Conservation (phyloP, 2,888 invertebrate species). For the Pollenia griseotomentosa region DNA sequence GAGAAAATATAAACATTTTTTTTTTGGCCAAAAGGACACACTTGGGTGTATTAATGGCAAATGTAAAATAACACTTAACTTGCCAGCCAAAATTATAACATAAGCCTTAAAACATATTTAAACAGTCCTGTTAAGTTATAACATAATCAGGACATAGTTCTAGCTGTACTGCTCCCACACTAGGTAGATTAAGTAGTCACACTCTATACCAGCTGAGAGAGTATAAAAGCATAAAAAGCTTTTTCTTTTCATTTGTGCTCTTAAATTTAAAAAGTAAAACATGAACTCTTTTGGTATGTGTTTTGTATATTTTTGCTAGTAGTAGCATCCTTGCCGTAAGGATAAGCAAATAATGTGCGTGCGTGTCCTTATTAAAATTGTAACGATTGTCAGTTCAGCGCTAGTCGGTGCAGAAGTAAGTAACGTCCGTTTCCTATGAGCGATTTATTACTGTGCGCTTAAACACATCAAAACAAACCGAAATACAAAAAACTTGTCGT, state of each 20-base stretch:
- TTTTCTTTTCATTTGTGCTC: conserved; percentile 41
- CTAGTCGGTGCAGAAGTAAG: conserved; percentile 76
- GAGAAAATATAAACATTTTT: conserved; percentile 30
- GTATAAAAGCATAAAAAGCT: conserved; percentile 40
- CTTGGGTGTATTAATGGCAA: conserved; percentile 56
- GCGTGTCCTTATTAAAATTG: conserved; percentile 72
- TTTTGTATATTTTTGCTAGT: neutral
- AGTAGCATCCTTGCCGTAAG: conserved; percentile 69
- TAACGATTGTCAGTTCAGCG: conserved; percentile 76
- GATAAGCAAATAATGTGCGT: conserved; percentile 66
- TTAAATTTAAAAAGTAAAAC: conserved; percentile 18
- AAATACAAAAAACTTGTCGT: conserved; percentile 59
- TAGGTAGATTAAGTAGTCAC: conserved; percentile 17
- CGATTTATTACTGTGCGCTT: conserved; percentile 55
- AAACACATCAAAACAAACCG: conserved; percentile 3
- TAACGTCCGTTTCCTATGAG: conserved; percentile 72
- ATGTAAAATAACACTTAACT: conserved; percentile 66
- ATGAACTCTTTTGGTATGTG: conserved; percentile 71
- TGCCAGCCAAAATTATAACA: conserved; percentile 7
- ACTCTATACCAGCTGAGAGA: conserved; percentile 15
- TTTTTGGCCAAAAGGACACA: conserved; percentile 52
- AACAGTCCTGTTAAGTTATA: conserved; percentile 6
- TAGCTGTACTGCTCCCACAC: conserved; percentile 51
- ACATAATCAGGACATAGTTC: neutral
- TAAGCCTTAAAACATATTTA: neutral